These are phyloP conservation scores for Scolopax mira DNA, from an alignment of 2,113 vertebrate species.

Conservation along the genomic window DNA sequence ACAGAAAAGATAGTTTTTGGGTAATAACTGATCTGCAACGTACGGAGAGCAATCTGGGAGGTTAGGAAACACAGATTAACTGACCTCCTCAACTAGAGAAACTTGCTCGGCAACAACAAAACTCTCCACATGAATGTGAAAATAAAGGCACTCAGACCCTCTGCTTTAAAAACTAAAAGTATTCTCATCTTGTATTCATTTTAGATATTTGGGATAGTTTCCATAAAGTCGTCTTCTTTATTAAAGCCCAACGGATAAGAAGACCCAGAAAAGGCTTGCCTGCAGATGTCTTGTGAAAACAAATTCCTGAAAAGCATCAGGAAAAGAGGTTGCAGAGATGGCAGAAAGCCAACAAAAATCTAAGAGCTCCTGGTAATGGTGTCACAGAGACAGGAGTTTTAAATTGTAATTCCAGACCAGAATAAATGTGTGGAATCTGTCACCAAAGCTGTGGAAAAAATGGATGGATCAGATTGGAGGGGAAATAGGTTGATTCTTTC, in stretches of 20 bases:
- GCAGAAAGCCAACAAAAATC: slow-evolving; percentile 17
- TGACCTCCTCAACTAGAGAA: background rate
- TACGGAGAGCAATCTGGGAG: background rate
- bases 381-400: background rate
- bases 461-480: background rate
- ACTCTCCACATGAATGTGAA: background rate
- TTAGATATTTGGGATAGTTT: background rate
- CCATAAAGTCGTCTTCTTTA: background rate
- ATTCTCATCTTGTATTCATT: background rate
- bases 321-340: background rate
- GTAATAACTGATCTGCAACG: background rate
- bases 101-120: background rate
- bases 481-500: background rate
- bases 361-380: background rate
- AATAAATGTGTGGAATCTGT: background rate
- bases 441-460: background rate
- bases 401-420: background rate
- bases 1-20: background rate
- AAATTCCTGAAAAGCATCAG: slow-evolving; percentile 16
- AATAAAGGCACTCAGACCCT: background rate
- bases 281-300: background rate
- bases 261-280: background rate
- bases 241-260: background rate
- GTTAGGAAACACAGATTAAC: background rate
- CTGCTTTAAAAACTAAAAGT: background rate